Evolutionary conservation across 2,888 invertebrate species (phyloP).

Genomic region (Calameuta pallipes): DNA sequence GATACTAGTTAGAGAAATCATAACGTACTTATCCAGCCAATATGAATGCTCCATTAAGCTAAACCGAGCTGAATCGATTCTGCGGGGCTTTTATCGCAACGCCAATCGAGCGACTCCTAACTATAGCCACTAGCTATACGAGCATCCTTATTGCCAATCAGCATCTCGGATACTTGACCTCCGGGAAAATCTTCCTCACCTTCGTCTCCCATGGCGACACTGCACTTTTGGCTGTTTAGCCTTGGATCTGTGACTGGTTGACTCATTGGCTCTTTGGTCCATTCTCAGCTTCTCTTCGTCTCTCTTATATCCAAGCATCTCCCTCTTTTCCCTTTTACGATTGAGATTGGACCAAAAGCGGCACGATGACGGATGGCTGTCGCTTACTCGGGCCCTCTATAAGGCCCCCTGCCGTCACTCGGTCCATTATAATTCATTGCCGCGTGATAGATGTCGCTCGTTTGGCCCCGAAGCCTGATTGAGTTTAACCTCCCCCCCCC

Average conservation of each 20-base stretch:
- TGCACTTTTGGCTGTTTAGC: too few species aligned
- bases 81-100: conserved; percentile 8
- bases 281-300: background rate
- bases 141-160: conserved; percentile 1
- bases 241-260: too few species aligned
- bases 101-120: conserved; percentile 5
- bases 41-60: conserved; percentile 46
- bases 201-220: too few species aligned
- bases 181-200: too few species aligned
- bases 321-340: conserved; percentile 9
- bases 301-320: conserved; percentile 8
- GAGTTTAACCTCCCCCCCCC: conserved; percentile 40
- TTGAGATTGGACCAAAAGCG: conserved; percentile 22
- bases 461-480: conserved; percentile 53
- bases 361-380: conserved; percentile 56
- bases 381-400: conserved; percentile 39
- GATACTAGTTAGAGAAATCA: conserved; percentile 54
- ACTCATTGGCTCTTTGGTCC: background rate
- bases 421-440: conserved; percentile 56
- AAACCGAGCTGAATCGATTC: conserved; percentile 48
- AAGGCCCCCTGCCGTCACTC: conserved; percentile 44
- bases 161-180: background rate
- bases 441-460: conserved; percentile 56
- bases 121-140: conserved; percentile 13
- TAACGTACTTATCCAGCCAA: conserved; percentile 41